Conservation (phyloP, 92 coral and sea anemone species). For the Zoanthus sansibaricus region DNA sequence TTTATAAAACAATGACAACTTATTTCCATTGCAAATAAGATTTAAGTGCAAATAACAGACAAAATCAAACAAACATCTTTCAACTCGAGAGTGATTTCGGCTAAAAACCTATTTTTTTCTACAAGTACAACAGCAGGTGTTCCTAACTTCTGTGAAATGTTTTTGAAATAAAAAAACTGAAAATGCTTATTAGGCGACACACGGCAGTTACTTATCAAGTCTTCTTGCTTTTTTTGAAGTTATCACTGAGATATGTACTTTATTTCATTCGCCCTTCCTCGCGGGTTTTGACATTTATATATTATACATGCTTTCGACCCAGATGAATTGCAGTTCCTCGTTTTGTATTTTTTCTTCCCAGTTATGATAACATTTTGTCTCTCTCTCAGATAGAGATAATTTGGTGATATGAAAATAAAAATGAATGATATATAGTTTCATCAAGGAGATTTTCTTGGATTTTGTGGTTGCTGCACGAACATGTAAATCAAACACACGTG, state of each 20-base stretch:
- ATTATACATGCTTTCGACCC: slow-evolving; percentile 9
- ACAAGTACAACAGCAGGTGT: slow-evolving; percentile 7
- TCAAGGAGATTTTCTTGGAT: neutral
- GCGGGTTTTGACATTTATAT: neutral
- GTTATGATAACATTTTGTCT: neutral
- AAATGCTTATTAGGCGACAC: neutral
- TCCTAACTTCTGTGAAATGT: neutral
- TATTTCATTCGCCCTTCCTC: slow-evolving; percentile 17
- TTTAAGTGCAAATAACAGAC: neutral
- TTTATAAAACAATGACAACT: slow-evolving; percentile 13
- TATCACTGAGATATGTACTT: neutral
- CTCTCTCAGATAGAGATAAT: neutral
- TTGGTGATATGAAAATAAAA: neutral
- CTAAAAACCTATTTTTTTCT: slow-evolving; percentile 17
- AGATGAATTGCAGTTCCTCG: neutral
- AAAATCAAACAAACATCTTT: slow-evolving; percentile 7
- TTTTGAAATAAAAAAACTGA: neutral
- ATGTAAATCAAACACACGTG: slow-evolving; percentile 33
- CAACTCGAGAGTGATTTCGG: slow-evolving; percentile 8
- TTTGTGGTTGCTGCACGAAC: neutral
- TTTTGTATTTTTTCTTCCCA: neutral
- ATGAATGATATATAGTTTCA: neutral
- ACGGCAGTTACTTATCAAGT: neutral
- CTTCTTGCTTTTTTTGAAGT: slow-evolving; percentile 24
- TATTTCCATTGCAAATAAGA: slow-evolving; percentile 24